Evolutionary conservation across 2,888 invertebrate genomes (phyloP).

Genomic region (Dasypolia templi): DNA sequence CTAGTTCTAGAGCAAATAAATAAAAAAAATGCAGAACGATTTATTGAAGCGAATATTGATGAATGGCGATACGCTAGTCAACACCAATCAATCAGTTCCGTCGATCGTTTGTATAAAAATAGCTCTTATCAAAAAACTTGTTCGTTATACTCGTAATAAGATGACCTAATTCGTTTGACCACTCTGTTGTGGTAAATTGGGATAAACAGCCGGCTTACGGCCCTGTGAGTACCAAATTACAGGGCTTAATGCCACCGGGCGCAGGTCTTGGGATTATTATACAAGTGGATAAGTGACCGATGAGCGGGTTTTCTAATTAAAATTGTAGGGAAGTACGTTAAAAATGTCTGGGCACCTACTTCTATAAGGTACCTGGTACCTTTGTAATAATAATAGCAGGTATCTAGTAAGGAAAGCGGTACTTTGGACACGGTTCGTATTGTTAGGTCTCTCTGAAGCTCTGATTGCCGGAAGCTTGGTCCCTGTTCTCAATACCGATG

Average conservation of each 20-base stretch:
- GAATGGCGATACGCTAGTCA: conserved; percentile 36
- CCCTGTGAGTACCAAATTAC: background rate
- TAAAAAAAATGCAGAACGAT: conserved; percentile 21
- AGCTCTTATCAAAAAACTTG: conserved; percentile 43
- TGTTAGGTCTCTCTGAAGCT: background rate
- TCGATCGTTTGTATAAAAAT: conserved; percentile 56
- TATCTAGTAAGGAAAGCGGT: background rate
- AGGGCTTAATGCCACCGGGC: conserved; percentile 5
- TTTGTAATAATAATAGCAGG: background rate
- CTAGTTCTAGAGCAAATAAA: conserved; percentile 19
- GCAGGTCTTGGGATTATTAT: background rate
- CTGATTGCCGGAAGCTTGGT: background rate
- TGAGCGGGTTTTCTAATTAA: conserved; percentile 7
- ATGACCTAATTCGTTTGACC: conserved; percentile 49
- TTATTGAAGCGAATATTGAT: conserved; percentile 24
- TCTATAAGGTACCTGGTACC: background rate
- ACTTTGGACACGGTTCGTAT: background rate
- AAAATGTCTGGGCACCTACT: background rate
- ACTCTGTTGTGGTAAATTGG: conserved; percentile 29
- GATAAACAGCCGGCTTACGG: conserved; percentile 19
- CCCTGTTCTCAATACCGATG: background rate
- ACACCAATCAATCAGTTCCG: conserved; percentile 49
- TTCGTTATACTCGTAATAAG: conserved; percentile 29
- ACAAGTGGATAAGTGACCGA: conserved; percentile 4
- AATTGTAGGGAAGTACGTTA: background rate